Evolutionary conservation across 2,113 vertebrate species (phyloP).

Genomic region (Poeciliopsis turrubarensis): DNA sequence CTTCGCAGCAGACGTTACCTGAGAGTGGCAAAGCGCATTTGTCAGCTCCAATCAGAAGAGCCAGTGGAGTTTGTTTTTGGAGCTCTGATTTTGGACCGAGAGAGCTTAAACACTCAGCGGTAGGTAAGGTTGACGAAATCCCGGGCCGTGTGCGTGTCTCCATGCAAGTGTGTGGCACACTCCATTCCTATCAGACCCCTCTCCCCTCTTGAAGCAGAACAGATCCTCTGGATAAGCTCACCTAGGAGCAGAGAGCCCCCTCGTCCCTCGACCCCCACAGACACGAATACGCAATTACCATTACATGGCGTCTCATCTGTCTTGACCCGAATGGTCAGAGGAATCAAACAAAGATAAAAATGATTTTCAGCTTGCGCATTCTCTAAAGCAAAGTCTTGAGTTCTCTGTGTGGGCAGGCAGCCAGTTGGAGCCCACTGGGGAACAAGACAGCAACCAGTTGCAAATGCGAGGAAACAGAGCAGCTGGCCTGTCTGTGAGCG

Average conservation of each 20-base stretch:
- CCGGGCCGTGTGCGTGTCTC: conserved; percentile 53
- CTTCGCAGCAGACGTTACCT: conserved; percentile 44
- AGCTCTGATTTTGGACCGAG: conserved; percentile 69
- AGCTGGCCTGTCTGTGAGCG: conserved; percentile 13
- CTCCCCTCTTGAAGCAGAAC: conserved; percentile 70
- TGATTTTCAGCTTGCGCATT: conserved; percentile 45
- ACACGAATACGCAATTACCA: conserved; percentile 40
- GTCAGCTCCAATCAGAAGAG: conserved; percentile 71
- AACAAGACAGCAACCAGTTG: conserved; percentile 34
- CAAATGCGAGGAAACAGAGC: conserved; percentile 49
- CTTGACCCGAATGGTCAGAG: conserved; percentile 39
- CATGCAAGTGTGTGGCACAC: conserved; percentile 63
- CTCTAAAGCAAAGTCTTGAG: conserved; percentile 29
- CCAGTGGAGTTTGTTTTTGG: conserved; percentile 70
- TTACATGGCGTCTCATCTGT: conserved; percentile 42
- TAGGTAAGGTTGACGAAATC: conserved; percentile 70
- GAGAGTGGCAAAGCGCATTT: conserved; percentile 46
- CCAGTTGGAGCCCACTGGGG: conserved; percentile 14
- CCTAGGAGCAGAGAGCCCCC: conserved; percentile 60
- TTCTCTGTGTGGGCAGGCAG: conserved; percentile 23
- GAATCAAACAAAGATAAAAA: conserved; percentile 57
- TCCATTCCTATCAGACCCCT: conserved; percentile 64
- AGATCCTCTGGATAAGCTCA: conserved; percentile 81
- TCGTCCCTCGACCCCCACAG: conserved; percentile 11
- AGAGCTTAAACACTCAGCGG: conserved; percentile 68